These are phyloP conservation scores for Psammodynastes pulverulentus DNA, from an alignment of 2,113 vertebrate genomes.

Conservation along the genomic window DNA sequence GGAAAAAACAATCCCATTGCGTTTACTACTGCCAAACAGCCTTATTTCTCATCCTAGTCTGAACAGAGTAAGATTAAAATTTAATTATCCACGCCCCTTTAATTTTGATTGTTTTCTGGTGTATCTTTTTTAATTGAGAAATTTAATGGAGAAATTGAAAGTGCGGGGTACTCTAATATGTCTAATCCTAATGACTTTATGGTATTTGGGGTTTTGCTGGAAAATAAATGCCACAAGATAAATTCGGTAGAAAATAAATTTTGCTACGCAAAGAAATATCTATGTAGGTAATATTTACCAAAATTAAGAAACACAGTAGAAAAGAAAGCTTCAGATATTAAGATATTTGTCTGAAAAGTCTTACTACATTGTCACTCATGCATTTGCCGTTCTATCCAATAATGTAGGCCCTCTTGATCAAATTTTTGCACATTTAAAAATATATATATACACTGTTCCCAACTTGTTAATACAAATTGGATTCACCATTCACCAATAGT, in stretches of 20 bases:
- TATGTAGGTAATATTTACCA: not conserved
- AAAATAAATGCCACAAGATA: not conserved
- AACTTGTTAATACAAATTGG: not conserved
- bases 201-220: not conserved
- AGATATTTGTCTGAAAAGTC: not conserved
- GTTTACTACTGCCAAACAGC: not conserved
- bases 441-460: not conserved
- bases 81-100: not conserved
- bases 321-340: not conserved
- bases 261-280: not conserved
- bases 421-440: not conserved
- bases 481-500: not conserved
- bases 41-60: not conserved
- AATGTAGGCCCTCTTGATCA: not conserved
- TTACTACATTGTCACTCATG: not conserved
- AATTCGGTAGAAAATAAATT: not conserved
- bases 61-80: not conserved
- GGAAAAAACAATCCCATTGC: not conserved
- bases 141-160: not conserved
- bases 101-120: not conserved
- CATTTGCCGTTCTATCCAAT: not conserved
- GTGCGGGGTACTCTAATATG: not conserved
- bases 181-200: not conserved
- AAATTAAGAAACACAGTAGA: not conserved
- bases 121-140: not conserved